A percentile compares a stretch with the other conserved stretches of the same genome.
Evolutionary conservation across 2,113 vertebrate genomes (phyloP).

Genomic region (Baryphthengus martii): DNA sequence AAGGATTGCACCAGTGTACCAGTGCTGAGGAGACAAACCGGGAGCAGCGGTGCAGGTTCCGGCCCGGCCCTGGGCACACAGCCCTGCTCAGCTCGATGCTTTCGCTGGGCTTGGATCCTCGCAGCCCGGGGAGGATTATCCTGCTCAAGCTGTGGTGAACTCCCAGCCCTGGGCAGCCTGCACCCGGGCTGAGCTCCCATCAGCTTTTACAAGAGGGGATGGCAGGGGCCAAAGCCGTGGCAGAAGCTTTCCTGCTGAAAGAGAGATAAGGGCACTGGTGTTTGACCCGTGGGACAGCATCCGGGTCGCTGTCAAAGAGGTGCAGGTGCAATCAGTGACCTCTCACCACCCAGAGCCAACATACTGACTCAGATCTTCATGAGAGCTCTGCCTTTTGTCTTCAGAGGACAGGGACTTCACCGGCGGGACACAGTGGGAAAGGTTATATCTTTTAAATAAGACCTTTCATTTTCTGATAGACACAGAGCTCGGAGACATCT

Average conservation of each 20-base stretch:
- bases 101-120: not conserved
- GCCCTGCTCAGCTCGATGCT: rapidly evolving
- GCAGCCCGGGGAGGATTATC: rapidly evolving
- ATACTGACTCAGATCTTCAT: not conserved
- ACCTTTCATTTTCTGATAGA: not conserved
- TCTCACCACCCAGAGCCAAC: rapidly evolving
- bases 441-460: not conserved
- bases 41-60: rapidly evolving
- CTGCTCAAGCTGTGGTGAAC: rapidly evolving
- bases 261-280: not conserved
- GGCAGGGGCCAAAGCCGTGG: rapidly evolving
- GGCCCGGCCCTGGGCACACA: rapidly evolving
- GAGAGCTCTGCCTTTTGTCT: not conserved
- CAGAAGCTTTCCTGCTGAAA: rapidly evolving
- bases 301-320: not conserved
- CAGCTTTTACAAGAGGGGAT: rapidly evolving
- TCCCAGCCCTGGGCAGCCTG: rapidly evolving
- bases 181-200: rapidly evolving
- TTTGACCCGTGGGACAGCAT: no score
- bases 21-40: not conserved
- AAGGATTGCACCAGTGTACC: not conserved
- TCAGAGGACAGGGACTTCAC: not conserved
- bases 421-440: no score
- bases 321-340: not conserved
- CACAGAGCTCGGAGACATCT: not conserved